Evolutionary conservation across 1,140 invertebrate genomes (phyloP).

Genomic region (Bacillus rossius): DNA sequence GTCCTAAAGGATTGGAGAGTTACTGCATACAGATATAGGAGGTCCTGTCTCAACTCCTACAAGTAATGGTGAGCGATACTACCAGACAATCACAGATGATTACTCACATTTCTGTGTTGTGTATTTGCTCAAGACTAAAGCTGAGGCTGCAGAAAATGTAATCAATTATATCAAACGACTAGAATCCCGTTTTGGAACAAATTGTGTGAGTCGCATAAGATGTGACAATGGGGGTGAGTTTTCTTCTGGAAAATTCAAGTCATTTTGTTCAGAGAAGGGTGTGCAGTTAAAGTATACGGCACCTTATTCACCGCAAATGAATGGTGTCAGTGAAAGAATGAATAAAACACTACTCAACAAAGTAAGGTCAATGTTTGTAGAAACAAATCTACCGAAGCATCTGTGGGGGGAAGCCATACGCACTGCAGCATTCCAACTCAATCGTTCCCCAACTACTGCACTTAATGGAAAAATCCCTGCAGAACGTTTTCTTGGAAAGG

Average conservation of each 20-base stretch:
- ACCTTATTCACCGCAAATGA: slow-evolving; percentile 36
- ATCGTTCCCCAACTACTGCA: slow-evolving; percentile 30
- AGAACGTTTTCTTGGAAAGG: slow-evolving; percentile 28
- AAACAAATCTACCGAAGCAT: slow-evolving; percentile 15
- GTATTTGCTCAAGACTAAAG: slow-evolving; percentile 37
- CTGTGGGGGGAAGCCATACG: slow-evolving; percentile 36
- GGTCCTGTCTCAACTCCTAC: slow-evolving; percentile 30
- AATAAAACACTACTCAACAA: slow-evolving; percentile 38
- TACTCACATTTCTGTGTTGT: slow-evolving; percentile 23
- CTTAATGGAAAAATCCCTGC: slow-evolving; percentile 28
- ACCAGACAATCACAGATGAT: slow-evolving; percentile 31
- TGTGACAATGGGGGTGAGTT: slow-evolving; percentile 35
- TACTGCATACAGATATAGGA: slow-evolving; percentile 30
- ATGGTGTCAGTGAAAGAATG: slow-evolving; percentile 38
- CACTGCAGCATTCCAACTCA: slow-evolving; percentile 34
- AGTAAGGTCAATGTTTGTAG: slow-evolving; percentile 26
- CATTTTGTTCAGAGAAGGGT: slow-evolving; percentile 23
- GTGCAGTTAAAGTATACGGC: slow-evolving; percentile 25
- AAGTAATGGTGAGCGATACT: slow-evolving; percentile 28
- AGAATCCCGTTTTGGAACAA: slow-evolving; percentile 27
- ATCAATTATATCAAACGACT: slow-evolving; percentile 28
- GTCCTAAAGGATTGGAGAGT: slow-evolving; percentile 19
- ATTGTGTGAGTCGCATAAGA: slow-evolving; percentile 22
- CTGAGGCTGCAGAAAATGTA: slow-evolving; percentile 27
- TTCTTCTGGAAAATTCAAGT: slow-evolving; percentile 25